Base-by-base conservation (phyloP, 1,140 invertebrate genomes). In the Rhizoglyphus robini region DNA sequence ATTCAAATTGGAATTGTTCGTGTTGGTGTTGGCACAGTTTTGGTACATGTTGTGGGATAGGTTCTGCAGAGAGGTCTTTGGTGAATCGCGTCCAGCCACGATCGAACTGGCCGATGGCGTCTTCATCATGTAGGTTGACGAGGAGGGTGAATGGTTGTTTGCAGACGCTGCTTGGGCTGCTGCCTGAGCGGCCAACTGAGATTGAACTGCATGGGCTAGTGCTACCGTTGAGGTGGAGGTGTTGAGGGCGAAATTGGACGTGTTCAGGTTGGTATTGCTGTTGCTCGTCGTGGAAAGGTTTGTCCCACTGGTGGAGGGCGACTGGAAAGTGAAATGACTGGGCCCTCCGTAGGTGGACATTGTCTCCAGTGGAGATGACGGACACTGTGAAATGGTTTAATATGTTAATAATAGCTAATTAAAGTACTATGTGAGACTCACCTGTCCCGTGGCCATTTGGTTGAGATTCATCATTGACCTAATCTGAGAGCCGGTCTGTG, bases 391-490 rank as follows among this genome's bases (percentile, higher is more conserved):
- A 58, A n/a, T n/a, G n/a, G n/a, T 25, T 54, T 27, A 8, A 8
- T 41, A 18, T 41, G 8, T 11, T 41, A 41, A 41, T 11, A 41
- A 8, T 11, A 8, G 36, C 18, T 41, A 41, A 11, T 41, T 41
- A 8, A 41, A 41, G 8, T 41, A 41, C 18, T 41, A 41, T 41
- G 36, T 41, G 36, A 41, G 18, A 51, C 8, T 4, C 13, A 51
- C 48, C 15, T 13, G 23, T 51, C 48, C 48, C 11, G 48, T 20
- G 23, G n/a, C 30, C 58, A 60, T 60, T 27, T 60, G 58, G 36
- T 60, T 60, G 15, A 60, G 27, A 60, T 60, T 60, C 58, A 60
- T 46, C 58, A 60, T 60, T 38, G 58, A 60, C n/a, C 58, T 18
- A 32, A 60, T 60, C 15, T 60, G 58, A 3, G 58, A 38, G 11